phyloP scores from a whole-genome alignment of 1,140 invertebrate genomes.

The Drosophila obscura region DNA sequence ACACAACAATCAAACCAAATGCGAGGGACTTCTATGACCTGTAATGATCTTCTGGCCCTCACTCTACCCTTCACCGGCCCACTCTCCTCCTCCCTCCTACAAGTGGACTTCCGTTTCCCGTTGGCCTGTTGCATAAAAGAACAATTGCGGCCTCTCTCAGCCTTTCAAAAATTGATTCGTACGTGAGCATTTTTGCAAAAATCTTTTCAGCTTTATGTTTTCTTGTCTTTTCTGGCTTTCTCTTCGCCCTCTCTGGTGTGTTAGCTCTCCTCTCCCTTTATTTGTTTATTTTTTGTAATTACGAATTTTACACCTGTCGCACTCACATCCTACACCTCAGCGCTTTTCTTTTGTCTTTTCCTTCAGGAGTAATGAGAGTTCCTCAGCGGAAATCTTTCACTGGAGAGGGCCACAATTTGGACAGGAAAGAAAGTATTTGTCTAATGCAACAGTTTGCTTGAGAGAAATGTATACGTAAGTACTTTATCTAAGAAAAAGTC shows the following conservation, averaged over 20 bases:
- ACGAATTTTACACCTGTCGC: slow-evolving; percentile 30
- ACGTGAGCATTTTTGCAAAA: slow-evolving; percentile 72
- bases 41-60: slow-evolving; percentile 57
- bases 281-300: slow-evolving; percentile 48
- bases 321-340: neutral
- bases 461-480: neutral
- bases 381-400: slow-evolving; percentile 15
- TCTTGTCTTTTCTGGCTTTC: slow-evolving; percentile 57
- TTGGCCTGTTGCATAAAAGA: slow-evolving; percentile 75
- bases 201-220: slow-evolving; percentile 55
- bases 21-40: slow-evolving; percentile 52
- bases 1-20: slow-evolving; percentile 71
- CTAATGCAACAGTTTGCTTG: neutral
- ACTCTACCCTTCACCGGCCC: neutral
- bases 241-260: slow-evolving; percentile 18
- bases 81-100: neutral
- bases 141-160: slow-evolving; percentile 58
- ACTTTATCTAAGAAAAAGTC: neutral
- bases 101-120: slow-evolving; percentile 61
- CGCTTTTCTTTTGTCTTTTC: slow-evolving; percentile 6
- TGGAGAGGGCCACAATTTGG: neutral
- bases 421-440: slow-evolving; percentile 33
- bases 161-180: slow-evolving; percentile 63
- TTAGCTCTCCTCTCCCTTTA: slow-evolving; percentile 21
- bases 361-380: neutral